These are phyloP conservation scores for Nomada ruficornis DNA, from an alignment of 2,888 invertebrate species.

Conservation along the genomic window DNA sequence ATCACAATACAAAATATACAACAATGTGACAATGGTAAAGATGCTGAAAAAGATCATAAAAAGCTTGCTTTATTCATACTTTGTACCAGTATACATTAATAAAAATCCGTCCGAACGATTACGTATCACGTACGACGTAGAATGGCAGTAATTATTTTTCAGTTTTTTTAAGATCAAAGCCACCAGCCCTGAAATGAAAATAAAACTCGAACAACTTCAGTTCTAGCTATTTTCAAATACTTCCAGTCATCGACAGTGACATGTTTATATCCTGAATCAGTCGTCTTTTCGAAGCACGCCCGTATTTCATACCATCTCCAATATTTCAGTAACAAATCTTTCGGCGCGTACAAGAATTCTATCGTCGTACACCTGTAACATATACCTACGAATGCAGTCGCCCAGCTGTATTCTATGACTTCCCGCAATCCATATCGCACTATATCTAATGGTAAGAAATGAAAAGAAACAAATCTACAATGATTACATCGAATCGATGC, in stretches of 20 bases:
- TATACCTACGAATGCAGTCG: conserved; percentile 24
- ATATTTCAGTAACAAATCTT: conserved; percentile 52
- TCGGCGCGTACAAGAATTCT: background rate
- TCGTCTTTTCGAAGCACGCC: conserved; percentile 39
- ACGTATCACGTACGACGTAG: too few species aligned
- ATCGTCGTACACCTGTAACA: conserved; percentile 12
- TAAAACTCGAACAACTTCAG: conserved; percentile 46
- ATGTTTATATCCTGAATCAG: conserved; percentile 60
- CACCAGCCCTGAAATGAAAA: background rate
- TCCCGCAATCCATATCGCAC: conserved; percentile 31
- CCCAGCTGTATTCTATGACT: conserved; percentile 34
- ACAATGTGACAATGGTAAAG: too few species aligned
- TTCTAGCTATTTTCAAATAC: conserved; percentile 40
- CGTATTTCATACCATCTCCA: conserved; percentile 36
- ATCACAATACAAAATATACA: too few species aligned
- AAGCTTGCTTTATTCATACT: too few species aligned
- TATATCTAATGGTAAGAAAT: conserved; percentile 59
- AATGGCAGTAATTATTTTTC: too few species aligned
- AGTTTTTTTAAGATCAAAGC: too few species aligned
- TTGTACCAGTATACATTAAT: too few species aligned
- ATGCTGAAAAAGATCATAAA: too few species aligned
- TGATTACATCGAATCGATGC: background rate
- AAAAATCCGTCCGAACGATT: too few species aligned
- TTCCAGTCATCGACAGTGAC: conserved; percentile 59
- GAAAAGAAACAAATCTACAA: background rate